Base-by-base conservation (phyloP, 2,888 invertebrate genomes). In the Tolmerus cingulatus region DNA sequence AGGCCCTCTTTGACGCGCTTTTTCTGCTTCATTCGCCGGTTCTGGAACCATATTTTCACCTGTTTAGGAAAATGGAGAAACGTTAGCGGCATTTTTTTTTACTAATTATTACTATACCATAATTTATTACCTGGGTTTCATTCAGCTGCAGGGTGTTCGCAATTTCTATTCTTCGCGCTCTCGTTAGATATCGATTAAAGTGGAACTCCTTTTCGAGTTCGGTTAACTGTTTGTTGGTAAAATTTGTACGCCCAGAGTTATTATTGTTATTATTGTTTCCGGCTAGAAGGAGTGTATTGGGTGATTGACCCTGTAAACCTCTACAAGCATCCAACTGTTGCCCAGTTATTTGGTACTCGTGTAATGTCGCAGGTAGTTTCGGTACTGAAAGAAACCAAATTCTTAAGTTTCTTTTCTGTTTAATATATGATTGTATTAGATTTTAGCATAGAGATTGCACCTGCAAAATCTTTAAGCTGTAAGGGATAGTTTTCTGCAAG, bases 131-230 rank as follows among this genome's bases (percentile, higher is more conserved):
- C 94, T 99, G 99, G 1, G 99, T 98, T 93, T 99, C 99, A 93
- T 99, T 99, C 86, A 99, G 95, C 91, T 98, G 98, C 87, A 99
- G 93, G 3, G 98, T 97, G 2, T 98, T 97, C 0, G 99, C 99
- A 90, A 99, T 99, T 93, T 99, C 99, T 92, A 99, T 99, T 90
- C 99, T 95, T 89, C 99, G 94, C 57, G 98, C 99, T 90, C 99
- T 94, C 57, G 99, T 99, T 91, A 99, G 95, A 94, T 99, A 99
- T 93, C 98, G 99, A 94, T 99, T 99, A 93, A 98, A 99, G 93
- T 99, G 99, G 93, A 99, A 99, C 93, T 99, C 99, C 92, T 99
- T 99, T 93, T 99, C 99, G 89, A 99, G 94, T 93, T 99, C 99
- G 2, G 99, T 99, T 89, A 99, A 95, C 93, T 99, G 99, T 93